These are phyloP conservation scores for Rhyacophila evoluta DNA, from an alignment of 2,888 invertebrate species.

Conservation along the genomic window DNA sequence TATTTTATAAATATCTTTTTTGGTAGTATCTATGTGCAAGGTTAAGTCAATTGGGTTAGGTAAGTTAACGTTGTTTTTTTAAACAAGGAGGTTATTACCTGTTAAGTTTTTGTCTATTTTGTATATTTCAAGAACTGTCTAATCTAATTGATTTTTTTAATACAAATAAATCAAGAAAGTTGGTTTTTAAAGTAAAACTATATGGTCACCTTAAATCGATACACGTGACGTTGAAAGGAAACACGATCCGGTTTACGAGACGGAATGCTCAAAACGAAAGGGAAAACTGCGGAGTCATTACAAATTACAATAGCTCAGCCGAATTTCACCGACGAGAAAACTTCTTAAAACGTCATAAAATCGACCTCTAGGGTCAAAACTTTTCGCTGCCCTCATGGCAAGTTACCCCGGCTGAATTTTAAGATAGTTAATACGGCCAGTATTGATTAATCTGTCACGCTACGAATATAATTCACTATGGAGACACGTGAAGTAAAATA, in stretches of 20 bases:
- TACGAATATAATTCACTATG: too few species aligned
- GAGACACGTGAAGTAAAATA: too few species aligned
- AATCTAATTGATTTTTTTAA: too few species aligned
- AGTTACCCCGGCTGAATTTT: background rate
- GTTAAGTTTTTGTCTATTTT: too few species aligned
- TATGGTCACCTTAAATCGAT: background rate
- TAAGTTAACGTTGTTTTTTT: too few species aligned
- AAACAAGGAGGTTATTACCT: too few species aligned
- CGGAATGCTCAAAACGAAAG: background rate
- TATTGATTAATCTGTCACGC: background rate
- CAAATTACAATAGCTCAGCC: background rate
- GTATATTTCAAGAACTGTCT: too few species aligned
- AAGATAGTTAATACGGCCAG: background rate
- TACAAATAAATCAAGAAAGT: too few species aligned
- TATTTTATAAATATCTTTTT: too few species aligned
- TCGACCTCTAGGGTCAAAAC: background rate
- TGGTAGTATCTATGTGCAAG: too few species aligned
- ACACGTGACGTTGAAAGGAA: slow-evolving; percentile 10
- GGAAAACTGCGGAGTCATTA: background rate
- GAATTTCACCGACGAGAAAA: background rate
- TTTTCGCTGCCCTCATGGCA: background rate
- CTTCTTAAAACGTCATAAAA: slow-evolving; percentile 11
- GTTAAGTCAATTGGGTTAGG: too few species aligned
- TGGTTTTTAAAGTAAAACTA: too few species aligned
- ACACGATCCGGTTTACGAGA: background rate